Base-by-base conservation (phyloP, 2,888 invertebrate species). In the Anticlea derivata region DNA sequence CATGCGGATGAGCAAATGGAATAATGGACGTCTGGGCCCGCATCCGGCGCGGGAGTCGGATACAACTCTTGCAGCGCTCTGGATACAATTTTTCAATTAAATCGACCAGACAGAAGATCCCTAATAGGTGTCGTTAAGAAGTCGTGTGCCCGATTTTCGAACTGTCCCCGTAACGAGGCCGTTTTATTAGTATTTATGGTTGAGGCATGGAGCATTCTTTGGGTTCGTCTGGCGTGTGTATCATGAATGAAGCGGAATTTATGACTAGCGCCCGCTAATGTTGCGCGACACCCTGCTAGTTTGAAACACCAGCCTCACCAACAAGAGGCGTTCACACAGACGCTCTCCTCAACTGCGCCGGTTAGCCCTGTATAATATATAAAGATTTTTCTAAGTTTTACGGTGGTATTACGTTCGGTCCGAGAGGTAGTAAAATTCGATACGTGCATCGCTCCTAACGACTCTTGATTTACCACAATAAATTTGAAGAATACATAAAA, bases 81-180 rank as follows among this genome's bases (percentile, higher is more conserved):
- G 81, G 83, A 86, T 88, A 90, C 89, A 90, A 90, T 90, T 90
- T 90, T 90, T 89, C 90, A 89, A 90, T 90, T 90, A 89, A 86
- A 87, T 80, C 82, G 80, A 83, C 86, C 87, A 87, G 89, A 89
- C 89, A 85, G 80, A 87, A 86, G 86, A 87, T 86, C 86, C 86
- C 84, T 89, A 90, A 89, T 90, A 88, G 89, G 89, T 89, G 88
- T 87, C 86, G 88, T 89, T 89, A 89, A 89, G 87, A 82, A 88
- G 87, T 84, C 87, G 85, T 87, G 88, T 87, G 88, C 88, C 86
- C 85, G 89, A 89, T 89, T 88, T 88, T 89, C 85, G 86, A 87
- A 82, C 78, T 81, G 86, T 83, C 86, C 81, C 80, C 75, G 83
- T 86, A 87, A 88, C 88, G 86, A 88, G 88, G 80, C 70, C 80